Evolutionary conservation across 2,797 vertebrate genomes (phyloP), one percentile per base, ranked within the genome.

Genomic region (Myotis planiceps): DNA sequence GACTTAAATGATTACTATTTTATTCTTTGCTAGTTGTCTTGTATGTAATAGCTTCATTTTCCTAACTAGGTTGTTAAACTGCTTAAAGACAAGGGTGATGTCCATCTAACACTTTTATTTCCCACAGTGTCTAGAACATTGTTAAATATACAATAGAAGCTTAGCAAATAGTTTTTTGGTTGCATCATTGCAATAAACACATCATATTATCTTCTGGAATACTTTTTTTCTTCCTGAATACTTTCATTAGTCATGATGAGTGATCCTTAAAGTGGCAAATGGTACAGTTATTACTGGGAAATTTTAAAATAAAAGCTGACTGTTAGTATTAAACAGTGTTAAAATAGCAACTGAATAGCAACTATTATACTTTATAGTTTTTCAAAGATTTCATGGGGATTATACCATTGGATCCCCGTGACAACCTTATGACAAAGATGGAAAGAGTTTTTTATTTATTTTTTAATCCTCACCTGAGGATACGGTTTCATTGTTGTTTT

Each of bases 171-270:
- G 53, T 32, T 96, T 42, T 78, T 90, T 60, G 34, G 49, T 96
- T 96, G 39, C 88, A 86, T 92, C 90, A 96, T 39, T 29, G 83
- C 75, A 94, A 92, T 94, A 45, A 96, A 96, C 39, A 86, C 78
- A 37, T 85, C 19, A 84, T 16, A 53, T 19, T 34, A 34, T 86
- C 75, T 95, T 92, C 74, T 60, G 58, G 27, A 60, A 60, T 29
- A 60, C 14, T 60, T 60, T 60, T 58, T 60, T 10, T 86, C 75
- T 96, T 92, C 74, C 63, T 66, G 27, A 69, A 71, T 42, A 58
- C 51, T 86, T 89, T 58, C 9, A 18, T 91, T 66, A 74, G 3
- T 75, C 47, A 76, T 68, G 88, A 78, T 95, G 86, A 97, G 19
- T 96, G 86, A 96, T 92, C 16, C 13, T 42, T 37, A 32, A 74